These are phyloP conservation scores for Tychaedon coryphoeus DNA, from an alignment of 2,113 vertebrate genomes.

Conservation along the genomic window DNA sequence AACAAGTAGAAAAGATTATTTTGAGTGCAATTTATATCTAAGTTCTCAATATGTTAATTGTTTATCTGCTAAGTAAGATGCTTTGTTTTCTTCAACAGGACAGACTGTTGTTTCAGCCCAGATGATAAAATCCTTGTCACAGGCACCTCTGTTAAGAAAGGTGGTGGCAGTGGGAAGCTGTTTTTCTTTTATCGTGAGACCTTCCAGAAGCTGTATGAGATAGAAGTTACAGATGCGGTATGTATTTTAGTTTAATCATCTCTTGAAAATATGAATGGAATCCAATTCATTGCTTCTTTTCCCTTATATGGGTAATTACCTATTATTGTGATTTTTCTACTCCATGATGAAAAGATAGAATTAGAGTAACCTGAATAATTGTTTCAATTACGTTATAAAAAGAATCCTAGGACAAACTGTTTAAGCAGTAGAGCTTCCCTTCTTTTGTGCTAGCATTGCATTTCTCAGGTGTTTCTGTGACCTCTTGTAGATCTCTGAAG, in stretches of 20 bases:
- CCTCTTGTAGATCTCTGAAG: background rate
- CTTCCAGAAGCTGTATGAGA: constrained; percentile 88
- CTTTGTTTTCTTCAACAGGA: constrained; percentile 75
- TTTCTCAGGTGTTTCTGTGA: background rate
- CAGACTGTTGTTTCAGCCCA: constrained; percentile 96
- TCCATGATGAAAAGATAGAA: background rate
- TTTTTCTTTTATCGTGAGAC: constrained; percentile 87
- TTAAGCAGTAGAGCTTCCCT: background rate
- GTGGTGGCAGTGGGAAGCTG: constrained; percentile 87
- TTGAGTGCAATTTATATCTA: background rate
- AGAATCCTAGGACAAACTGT: background rate
- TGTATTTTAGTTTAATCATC: constrained; percentile 51
- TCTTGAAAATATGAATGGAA: background rate
- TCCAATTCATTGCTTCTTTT: background rate
- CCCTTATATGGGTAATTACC: background rate
- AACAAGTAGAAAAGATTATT: background rate
- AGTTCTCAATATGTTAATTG: background rate
- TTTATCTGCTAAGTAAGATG: background rate
- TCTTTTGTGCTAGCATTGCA: background rate
- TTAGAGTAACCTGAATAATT: background rate
- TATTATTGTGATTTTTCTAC: background rate
- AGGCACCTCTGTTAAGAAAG: constrained; percentile 90
- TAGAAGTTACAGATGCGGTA: constrained; percentile 91
- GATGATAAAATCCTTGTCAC: constrained; percentile 93
- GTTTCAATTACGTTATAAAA: background rate